A percentile compares a stretch with the other conserved stretches of the same genome.
Conservation (phyloP, 2,888 invertebrate genomes). For the Andricus quercusramuli region DNA sequence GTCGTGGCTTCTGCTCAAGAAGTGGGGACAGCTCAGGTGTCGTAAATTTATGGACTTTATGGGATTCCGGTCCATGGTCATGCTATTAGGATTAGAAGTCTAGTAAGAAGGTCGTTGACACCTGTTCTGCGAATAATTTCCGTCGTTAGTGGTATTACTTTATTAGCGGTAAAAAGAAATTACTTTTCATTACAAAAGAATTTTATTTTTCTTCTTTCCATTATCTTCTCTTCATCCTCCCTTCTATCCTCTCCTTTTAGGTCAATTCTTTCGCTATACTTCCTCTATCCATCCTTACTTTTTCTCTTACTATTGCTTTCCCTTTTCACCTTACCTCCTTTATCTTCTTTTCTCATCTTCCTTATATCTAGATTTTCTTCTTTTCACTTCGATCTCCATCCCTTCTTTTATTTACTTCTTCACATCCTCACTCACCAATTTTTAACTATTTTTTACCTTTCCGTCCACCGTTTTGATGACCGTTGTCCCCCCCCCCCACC, state of each 20-base stretch:
- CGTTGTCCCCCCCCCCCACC: too few relatives aligned
- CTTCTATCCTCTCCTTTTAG: too few relatives aligned
- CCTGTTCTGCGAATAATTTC: neutral
- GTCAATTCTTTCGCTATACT: too few relatives aligned
- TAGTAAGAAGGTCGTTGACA: conserved; percentile 28
- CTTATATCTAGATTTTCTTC: neutral
- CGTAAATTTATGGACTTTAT: conserved; percentile 71
- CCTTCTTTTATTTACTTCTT: neutral
- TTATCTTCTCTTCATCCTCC: neutral
- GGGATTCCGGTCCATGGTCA: conserved; percentile 59
- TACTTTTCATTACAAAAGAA: neutral
- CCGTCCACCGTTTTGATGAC: too few relatives aligned
- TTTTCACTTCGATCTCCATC: neutral
- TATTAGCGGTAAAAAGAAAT: neutral
- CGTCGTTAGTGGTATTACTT: conserved; percentile 6
- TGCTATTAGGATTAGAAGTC: conserved; percentile 52
- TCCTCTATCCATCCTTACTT: too few relatives aligned
- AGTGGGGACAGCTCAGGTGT: conserved; percentile 43
- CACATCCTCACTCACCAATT: neutral
- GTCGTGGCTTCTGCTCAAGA: conserved; percentile 47
- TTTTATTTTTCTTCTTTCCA: neutral
- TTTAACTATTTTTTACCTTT: too few relatives aligned
- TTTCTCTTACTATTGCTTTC: too few relatives aligned
- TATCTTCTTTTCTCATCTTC: too few relatives aligned
- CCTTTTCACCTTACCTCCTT: too few relatives aligned